Evolutionary conservation across 1,140 invertebrate species (phyloP), one percentile per base, ranked within the genome.

Genomic region (Helicoverpa zea): DNA sequence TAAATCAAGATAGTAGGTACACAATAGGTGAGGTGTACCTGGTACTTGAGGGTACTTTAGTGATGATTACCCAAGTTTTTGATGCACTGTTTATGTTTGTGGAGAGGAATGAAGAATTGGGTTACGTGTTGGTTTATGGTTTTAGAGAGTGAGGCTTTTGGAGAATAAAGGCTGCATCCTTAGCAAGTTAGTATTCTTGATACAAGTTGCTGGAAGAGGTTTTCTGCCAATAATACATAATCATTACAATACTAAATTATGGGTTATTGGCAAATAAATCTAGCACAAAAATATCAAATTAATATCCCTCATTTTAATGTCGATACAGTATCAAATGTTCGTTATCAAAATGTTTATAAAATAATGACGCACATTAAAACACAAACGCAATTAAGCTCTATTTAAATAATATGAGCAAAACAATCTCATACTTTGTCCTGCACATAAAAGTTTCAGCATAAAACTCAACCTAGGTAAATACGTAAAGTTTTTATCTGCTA

Each of bases 1-100:
- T 91, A 90, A 91, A 91, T 92, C 89, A 87, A 84, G 82, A 86
- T 87, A 88, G 81, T 89, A 85, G 84, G 81, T 83, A 88, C 61
- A 54, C 79, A 68, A 82, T 75, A 77, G 76, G n/a, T 59, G 47
- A 30, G 49, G 73, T 83, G 75, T 83, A 80, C 51, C 52, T 68
- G 61, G 43, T 30, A 75, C 23, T 51, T 75, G 49, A 63, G 16
- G 16, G 23, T 70, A 10, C 43, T 12, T 59, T 59, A 23, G 58
- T 64, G 43, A 49, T 54, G 58, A 52, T 64, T 51, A 64, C 49
- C 52, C 18, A 52, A 77, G 23, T 54, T 77, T 77, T 64, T 64
- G 59, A 54, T 52, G 10, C 18, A 77, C 11, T 75, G 51, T 61
- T 59, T 61, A 9, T 43, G 29, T 58, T 23, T 59, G 10, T 29